phyloP scores from a whole-genome alignment of 2,113 vertebrate genomes.

The Eidolon helvum region DNA sequence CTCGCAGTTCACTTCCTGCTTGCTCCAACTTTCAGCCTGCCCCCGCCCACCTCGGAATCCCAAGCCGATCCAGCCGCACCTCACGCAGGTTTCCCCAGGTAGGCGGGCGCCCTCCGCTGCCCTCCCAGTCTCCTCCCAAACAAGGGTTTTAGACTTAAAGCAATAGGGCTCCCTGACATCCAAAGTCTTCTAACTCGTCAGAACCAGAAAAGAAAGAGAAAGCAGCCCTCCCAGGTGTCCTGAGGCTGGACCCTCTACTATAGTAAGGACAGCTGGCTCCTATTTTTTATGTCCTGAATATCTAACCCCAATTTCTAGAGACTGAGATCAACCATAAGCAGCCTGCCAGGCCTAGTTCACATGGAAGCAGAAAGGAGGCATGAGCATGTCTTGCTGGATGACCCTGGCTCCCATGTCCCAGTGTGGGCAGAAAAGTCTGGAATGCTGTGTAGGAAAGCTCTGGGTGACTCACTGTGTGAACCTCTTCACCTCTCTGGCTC shows the following conservation, averaged over 20 bases:
- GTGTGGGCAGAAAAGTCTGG: background rate
- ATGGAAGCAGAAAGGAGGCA: background rate
- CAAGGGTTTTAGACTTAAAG: slow-evolving; percentile 27
- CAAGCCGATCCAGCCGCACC: slow-evolving; percentile 38
- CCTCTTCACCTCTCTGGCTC: background rate
- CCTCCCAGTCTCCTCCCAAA: slow-evolving; percentile 25
- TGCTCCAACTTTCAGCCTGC: slow-evolving; percentile 58
- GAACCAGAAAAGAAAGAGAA: background rate
- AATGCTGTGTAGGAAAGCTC: background rate
- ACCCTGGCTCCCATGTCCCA: background rate
- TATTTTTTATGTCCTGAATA: background rate
- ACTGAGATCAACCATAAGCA: background rate
- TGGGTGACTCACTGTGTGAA: background rate
- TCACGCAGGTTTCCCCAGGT: slow-evolving; percentile 61
- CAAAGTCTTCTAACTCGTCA: background rate
- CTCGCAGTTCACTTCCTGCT: slow-evolving; percentile 72
- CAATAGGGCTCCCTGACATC: background rate
- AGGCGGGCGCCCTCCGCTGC: background rate
- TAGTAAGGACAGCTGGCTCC: background rate
- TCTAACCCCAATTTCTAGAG: background rate
- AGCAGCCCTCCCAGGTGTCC: background rate
- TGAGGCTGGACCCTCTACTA: background rate
- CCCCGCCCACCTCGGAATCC: slow-evolving; percentile 32
- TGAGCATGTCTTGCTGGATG: background rate
- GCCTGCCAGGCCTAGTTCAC: background rate